phyloP scores from a whole-genome alignment of 2,888 invertebrate species.

The Conchocele bisecta region DNA sequence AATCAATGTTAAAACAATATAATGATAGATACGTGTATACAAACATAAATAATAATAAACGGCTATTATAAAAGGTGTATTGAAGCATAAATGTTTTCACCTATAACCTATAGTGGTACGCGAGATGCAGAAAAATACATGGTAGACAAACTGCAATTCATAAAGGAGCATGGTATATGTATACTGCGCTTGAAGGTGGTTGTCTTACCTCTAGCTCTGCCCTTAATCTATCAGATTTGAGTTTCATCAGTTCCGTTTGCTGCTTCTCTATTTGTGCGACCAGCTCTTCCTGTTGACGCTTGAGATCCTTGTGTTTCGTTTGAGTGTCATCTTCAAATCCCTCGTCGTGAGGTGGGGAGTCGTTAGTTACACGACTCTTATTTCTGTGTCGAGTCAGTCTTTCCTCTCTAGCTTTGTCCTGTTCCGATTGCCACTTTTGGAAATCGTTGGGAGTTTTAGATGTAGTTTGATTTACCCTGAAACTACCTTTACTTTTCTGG shows the following conservation, averaged over 20 bases:
- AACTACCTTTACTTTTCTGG: conserved; percentile 35
- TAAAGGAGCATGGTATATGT: no score
- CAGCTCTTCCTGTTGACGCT: conserved; percentile 67
- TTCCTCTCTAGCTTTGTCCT: conserved; percentile 64
- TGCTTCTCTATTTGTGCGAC: conserved; percentile 68
- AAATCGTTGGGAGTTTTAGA: conserved; percentile 61
- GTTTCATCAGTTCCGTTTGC: conserved; percentile 67
- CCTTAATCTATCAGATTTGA: conserved; percentile 57
- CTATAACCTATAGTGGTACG: no score
- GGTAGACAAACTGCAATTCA: no score
- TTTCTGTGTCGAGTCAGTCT: conserved; percentile 53
- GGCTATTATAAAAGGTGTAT: no score
- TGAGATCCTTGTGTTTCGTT: conserved; percentile 58
- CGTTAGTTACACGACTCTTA: conserved; percentile 7
- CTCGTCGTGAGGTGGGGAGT: conserved; percentile 40
- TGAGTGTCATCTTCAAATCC: conserved; percentile 56
- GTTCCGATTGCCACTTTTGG: conserved; percentile 76
- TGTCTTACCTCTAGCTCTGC: conserved; percentile 68
- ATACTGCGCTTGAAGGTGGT: no score
- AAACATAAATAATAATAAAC: no score
- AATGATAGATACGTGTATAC: no score
- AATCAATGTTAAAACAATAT: no score
- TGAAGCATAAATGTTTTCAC: no score
- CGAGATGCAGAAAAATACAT: no score
- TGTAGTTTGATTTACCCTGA: conserved; percentile 8